Conservation (phyloP, 2,113 vertebrate genomes). For the Thamnaconus septentrionalis region DNA sequence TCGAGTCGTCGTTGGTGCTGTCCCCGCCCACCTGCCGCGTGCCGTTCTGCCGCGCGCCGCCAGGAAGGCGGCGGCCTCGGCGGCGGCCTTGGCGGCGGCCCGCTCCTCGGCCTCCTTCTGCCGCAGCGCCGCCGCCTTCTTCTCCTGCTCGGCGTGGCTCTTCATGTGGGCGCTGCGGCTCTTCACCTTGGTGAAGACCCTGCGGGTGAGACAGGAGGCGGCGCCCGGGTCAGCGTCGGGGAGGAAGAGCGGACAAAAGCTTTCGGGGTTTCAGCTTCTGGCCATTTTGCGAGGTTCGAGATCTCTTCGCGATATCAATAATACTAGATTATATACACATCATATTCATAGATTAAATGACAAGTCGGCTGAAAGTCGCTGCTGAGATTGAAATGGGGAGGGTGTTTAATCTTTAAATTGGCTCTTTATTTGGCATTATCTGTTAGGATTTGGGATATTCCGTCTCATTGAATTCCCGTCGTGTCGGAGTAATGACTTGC, state of each 20-base stretch:
- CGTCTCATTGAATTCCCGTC: no score
- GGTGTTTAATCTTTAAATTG: no score
- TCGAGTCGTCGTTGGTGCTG: constrained; percentile 76
- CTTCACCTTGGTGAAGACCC: constrained; percentile 97
- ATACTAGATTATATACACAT: no score
- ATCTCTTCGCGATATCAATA: no score
- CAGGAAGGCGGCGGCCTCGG: constrained; percentile 63
- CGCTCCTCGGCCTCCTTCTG: constrained; percentile 84
- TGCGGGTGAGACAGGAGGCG: constrained; percentile 30
- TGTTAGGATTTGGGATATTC: no score
- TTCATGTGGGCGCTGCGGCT: constrained; percentile 99
- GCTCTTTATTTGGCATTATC: no score
- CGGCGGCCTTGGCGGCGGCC: constrained; percentile 44
- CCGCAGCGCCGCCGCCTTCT: constrained; percentile 88
- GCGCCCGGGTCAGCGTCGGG: not conserved
- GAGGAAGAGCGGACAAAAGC: no score
- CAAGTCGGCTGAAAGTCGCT: no score
- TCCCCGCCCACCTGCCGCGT: constrained; percentile 60
- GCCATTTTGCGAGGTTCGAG: no score
- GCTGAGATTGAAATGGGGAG: no score
- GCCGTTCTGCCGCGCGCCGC: constrained; percentile 73
- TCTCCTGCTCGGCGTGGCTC: constrained; percentile 96
- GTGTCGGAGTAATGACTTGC: not conserved
- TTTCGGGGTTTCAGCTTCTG: no score
- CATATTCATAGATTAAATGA: no score